Conservation (phyloP, 1,140 invertebrate species). For the Neodiprion virginianus region DNA sequence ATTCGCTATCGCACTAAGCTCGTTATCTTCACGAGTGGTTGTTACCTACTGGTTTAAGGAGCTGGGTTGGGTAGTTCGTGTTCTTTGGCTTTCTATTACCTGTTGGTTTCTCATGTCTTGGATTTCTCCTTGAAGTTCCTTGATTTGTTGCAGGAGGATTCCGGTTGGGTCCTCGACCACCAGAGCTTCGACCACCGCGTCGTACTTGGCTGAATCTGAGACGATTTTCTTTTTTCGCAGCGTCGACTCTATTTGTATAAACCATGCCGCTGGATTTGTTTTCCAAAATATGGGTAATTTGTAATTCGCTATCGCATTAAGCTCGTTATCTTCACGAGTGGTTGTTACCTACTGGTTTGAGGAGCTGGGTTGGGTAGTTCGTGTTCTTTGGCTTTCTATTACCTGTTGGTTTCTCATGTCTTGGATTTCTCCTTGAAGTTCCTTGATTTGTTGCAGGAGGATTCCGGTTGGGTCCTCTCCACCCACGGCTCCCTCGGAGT, state of each 20-base stretch:
- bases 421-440: too few species aligned
- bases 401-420: too few species aligned
- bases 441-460: too few species aligned
- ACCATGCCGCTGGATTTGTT: constrained; percentile 6
- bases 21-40: not conserved
- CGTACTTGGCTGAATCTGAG: constrained; percentile 16
- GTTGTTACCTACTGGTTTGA: not conserved
- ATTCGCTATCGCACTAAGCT: not conserved
- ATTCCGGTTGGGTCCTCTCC: not conserved
- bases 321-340: not conserved
- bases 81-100: too few species aligned
- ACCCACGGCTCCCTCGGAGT: not conserved
- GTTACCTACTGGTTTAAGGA: not conserved
- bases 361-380: too few species aligned
- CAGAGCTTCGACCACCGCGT: constrained; percentile 11
- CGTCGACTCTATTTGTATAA: not conserved
- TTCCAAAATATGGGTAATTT: not conserved
- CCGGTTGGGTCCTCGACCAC: not conserved
- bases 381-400: too few species aligned
- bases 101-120: too few species aligned
- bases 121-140: too few species aligned
- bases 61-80: too few species aligned
- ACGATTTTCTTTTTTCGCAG: constrained; percentile 1
- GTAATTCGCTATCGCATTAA: not conserved
- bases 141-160: too few species aligned